These are phyloP conservation scores for Dynastes tityus DNA, from an alignment of 2,888 invertebrate species.

Conservation along the genomic window DNA sequence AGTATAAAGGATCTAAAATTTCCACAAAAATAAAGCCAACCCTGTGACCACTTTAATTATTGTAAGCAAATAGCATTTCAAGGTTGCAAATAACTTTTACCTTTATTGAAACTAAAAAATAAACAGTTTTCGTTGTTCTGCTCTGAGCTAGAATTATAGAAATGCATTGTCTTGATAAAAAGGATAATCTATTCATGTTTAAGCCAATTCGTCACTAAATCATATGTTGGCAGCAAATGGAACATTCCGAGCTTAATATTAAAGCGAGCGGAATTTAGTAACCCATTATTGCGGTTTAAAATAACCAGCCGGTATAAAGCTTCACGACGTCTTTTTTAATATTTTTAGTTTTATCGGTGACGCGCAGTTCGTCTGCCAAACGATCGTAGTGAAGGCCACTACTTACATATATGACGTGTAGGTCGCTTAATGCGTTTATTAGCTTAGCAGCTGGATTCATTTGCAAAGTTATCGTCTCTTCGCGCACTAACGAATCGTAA, in stretches of 20 bases:
- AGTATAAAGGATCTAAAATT: too few relatives aligned
- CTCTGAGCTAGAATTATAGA: too few relatives aligned
- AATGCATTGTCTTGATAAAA: too few relatives aligned
- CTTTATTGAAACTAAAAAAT: neutral
- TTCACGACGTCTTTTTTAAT: neutral
- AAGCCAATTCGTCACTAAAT: too few relatives aligned
- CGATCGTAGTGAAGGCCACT: conserved; percentile 14
- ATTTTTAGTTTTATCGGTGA: conserved; percentile 19
- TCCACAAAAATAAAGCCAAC: too few relatives aligned
- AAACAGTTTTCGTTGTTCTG: too few relatives aligned
- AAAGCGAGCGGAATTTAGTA: neutral
- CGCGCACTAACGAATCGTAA: neutral
- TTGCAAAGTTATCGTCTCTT: neutral
- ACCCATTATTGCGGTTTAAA: conserved; percentile 8
- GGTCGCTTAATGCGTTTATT: conserved; percentile 36
- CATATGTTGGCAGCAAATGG: conserved; percentile 9
- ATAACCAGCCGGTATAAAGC: neutral
- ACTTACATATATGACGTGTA: conserved; percentile 18
- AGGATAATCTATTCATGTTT: too few relatives aligned
- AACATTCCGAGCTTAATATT: neutral
- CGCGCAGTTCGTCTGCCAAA: conserved; percentile 23
- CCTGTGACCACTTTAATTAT: too few relatives aligned
- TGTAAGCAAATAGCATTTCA: too few relatives aligned
- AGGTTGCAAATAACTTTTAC: too few relatives aligned
- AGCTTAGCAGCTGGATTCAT: conserved; percentile 22